These are phyloP conservation scores for Numida meleagris DNA, from an alignment of 2,113 vertebrate genomes.

Conservation along the genomic window DNA sequence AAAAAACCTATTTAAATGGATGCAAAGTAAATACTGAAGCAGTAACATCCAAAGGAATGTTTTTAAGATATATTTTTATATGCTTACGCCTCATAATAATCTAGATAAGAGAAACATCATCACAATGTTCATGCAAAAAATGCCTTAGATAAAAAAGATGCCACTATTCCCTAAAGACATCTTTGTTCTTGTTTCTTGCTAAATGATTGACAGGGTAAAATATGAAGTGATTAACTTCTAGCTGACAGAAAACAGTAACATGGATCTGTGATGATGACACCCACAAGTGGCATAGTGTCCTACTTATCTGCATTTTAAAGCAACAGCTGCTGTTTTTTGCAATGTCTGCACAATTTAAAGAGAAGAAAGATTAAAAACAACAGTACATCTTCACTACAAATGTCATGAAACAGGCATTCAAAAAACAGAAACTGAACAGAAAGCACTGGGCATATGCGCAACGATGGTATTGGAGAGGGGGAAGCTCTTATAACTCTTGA, in stretches of 20 bases:
- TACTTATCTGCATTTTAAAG: constrained; percentile 58
- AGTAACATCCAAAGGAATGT: neutral
- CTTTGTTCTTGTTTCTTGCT: neutral
- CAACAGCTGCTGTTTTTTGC: constrained; percentile 40
- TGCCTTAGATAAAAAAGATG: neutral
- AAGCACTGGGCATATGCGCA: neutral
- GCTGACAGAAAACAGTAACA: constrained; percentile 35
- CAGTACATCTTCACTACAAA: neutral
- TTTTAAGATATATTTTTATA: neutral
- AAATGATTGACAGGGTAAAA: constrained; percentile 34
- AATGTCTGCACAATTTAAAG: constrained; percentile 40
- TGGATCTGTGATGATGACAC: neutral
- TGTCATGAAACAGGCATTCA: neutral
- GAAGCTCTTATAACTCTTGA: neutral
- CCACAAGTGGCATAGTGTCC: neutral
- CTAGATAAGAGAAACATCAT: neutral
- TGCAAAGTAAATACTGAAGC: neutral
- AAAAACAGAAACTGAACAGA: neutral
- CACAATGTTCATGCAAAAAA: neutral
- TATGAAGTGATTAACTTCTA: constrained; percentile 46
- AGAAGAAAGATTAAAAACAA: constrained; percentile 36
- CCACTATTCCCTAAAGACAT: neutral
- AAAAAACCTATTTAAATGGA: neutral
- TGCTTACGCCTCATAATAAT: neutral
- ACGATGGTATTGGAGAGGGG: neutral